A percentile compares a stretch with the other conserved stretches of the same genome.
phyloP scores from a whole-genome alignment of 2,113 vertebrate species.

The Trematocara nigrifrons region DNA sequence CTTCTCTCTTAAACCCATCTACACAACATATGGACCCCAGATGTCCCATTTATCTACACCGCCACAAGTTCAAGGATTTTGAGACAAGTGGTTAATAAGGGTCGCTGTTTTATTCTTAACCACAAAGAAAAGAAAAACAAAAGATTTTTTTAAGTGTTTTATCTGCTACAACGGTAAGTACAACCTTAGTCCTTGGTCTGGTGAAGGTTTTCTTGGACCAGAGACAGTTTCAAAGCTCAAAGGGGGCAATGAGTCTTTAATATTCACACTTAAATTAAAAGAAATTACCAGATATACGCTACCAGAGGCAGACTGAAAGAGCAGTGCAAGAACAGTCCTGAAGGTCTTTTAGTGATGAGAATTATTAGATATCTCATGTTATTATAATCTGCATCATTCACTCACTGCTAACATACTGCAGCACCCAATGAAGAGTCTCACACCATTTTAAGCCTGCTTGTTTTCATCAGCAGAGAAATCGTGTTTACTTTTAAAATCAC shows the following conservation, averaged over 20 bases:
- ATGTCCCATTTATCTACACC: conserved; percentile 10
- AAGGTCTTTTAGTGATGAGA: not conserved
- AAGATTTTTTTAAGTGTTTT: not conserved
- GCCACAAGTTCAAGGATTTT: conserved; percentile 13
- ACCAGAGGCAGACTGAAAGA: not conserved
- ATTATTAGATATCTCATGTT: conserved; percentile 10
- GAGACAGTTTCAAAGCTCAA: not conserved
- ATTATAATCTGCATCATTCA: conserved; percentile 25
- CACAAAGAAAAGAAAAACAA: conserved; percentile 4
- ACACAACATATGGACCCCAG: not conserved
- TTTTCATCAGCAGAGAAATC: not conserved
- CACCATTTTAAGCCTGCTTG: not conserved
- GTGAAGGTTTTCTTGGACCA: not conserved
- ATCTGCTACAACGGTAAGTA: not conserved
- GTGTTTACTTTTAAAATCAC: not conserved
- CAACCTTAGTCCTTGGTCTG: not conserved
- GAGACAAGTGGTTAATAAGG: conserved; percentile 22
- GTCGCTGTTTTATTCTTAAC: not conserved
- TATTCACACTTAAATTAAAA: conserved; percentile 4
- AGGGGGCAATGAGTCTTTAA: not conserved
- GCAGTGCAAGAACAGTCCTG: not conserved
- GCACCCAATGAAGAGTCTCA: not conserved
- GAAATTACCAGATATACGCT: not conserved
- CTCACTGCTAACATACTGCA: not conserved
- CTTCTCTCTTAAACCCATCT: not conserved